Evolutionary conservation across 2,797 vertebrate genomes (phyloP), one percentile per base, ranked within the genome.

Genomic region (Pelodytes ibericus): DNA sequence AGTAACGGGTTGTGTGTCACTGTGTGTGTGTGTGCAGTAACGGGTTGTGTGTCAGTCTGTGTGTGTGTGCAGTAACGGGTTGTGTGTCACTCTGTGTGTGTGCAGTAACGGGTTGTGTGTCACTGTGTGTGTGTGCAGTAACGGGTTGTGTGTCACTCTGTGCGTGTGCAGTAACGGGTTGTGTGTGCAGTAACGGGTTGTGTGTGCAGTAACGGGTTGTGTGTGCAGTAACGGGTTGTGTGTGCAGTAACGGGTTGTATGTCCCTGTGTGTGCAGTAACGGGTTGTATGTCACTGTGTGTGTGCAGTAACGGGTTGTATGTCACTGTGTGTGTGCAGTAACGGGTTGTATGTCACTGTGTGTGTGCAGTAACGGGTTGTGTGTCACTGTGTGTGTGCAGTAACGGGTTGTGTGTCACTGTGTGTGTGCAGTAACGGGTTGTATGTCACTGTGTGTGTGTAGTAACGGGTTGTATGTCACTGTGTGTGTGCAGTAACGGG

Each of bases 41-140:
- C n/a, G n/a, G n/a, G n/a, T n/a, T n/a, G n/a, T n/a, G n/a, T n/a
- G n/a, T n/a, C n/a, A n/a, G 33, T 36, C 0, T 9, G 56, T 30
- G 1, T 18, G 15, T 51, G 44, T 29, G 24, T 22, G 25, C 62
- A 77, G 63, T 79, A 81, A 59, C 80, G n/a, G n/a, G n/a, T n/a
- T n/a, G n/a, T 79, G 66, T 56, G 2, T 4, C 77, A 49, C 53
- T 79, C n/a, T n/a, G 44, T 63, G 47, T 66, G 74, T 80, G 71
- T 72, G 72, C 66, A 71, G 69, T 64, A 77, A 27, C 58, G 64
- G 15, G 22, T 9, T 31, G 13, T 39, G 53, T 41, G 68, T 24
- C 51, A 69, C 71, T 68, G 62, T 74, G 79, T 49, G 72, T 13
- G 13, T 13, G 73, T 10, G 13, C 26, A 36, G 79, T 39, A 58